phyloP scores from a whole-genome alignment of 2,888 invertebrate species.

The Sarcophaga subvicina region DNA sequence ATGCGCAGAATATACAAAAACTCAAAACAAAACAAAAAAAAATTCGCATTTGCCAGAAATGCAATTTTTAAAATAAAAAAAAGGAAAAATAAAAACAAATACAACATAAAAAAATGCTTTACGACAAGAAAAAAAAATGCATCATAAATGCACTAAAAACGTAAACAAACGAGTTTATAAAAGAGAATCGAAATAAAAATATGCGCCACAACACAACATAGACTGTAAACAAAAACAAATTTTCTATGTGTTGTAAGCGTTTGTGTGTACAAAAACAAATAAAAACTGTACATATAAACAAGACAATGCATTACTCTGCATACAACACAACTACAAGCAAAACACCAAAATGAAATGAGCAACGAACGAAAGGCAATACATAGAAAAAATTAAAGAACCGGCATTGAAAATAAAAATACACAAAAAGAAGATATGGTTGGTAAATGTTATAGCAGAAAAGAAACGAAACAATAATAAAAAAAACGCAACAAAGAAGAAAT shows the following conservation, averaged over 20 bases:
- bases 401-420: conserved; percentile 50
- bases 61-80: not conserved
- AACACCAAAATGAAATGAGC: not conserved
- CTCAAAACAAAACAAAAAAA: conserved; percentile 1
- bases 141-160: conserved; percentile 36
- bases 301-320: not conserved
- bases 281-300: not conserved
- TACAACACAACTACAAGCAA: too few relatives aligned
- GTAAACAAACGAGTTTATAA: conserved; percentile 43
- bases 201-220: not conserved
- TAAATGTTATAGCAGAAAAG: conserved; percentile 38
- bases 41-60: not conserved
- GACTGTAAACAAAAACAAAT: conserved; percentile 21
- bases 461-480: conserved; percentile 34
- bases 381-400: conserved; percentile 43
- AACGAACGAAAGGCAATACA: conserved; percentile 17
- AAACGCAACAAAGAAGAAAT: conserved; percentile 3
- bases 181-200: conserved; percentile 28
- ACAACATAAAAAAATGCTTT: not conserved
- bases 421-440: conserved; percentile 38
- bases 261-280: conserved; percentile 26
- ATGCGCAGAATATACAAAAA: not conserved
- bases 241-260: not conserved
- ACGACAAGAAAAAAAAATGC: conserved; percentile 12
- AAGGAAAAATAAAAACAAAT: not conserved